Evolutionary conservation across 64 coral and sea anemone genomes (phyloP), one percentile per base, ranked within the genome.

Genomic region (Acropora tenuis): DNA sequence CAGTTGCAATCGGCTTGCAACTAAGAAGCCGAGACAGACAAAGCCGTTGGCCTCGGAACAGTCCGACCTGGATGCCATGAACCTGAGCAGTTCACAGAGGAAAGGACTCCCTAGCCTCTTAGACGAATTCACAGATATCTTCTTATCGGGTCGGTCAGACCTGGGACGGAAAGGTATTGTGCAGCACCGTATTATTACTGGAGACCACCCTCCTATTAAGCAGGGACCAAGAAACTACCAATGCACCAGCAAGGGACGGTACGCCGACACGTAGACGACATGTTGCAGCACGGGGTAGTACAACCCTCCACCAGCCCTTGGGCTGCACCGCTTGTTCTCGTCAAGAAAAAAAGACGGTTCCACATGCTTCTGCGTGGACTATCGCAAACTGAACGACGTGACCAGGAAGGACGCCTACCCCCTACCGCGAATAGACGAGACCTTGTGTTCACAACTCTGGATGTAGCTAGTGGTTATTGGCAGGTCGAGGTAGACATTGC

Each of bases 331-430:
- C 74, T 93, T 1, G 71, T 96, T 5, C 15, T 96, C 1, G 94
- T 93, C 1, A 69, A 44, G 1, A n/a, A 96, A 96, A 19, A 68
- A 82, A 1, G 94, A 96, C 18, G 87, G 87, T 2, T 86, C 69
- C 2, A 48, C 69, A n/a, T n/a, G n/a, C n/a, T 93, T 58, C 7
- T 52, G 81, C n/a, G n/a, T 16, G 1, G 80, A 86, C 18, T 86
- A 76, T 13, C 72, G 81, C 1, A 57, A 46, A 19, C 15, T 92
- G 0, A 96, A 86, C 47, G 18, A 41, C 6, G 8, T 87, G 0
- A 92, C 94, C 5, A 78, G 42, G 17, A 60, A 85, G 16, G 94
- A 96, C 5, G 55, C 79, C 0, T 96, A 78, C 7, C 90, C 94
- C 0, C 10, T 96, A 1, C 90, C 90, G 3, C 15, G 42, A 9